Evolutionary conservation across 2,113 vertebrate species (phyloP).

Genomic region (Lathamus discolor): DNA sequence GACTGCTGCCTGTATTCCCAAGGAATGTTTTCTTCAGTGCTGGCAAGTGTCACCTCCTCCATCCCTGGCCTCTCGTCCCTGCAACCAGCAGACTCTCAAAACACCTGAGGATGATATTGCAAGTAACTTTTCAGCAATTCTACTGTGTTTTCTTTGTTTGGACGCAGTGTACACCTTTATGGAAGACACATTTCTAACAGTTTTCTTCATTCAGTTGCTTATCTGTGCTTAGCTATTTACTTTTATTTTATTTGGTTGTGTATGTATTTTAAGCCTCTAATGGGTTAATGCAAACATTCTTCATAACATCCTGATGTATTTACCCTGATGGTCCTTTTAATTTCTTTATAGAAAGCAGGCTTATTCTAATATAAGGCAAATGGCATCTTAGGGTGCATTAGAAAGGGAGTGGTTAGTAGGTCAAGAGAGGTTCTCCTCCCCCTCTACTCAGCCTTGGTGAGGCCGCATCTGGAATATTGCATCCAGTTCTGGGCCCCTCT

Average conservation of each 20-base stretch:
- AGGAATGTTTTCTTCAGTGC: background rate
- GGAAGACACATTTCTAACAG: background rate
- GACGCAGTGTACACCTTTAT: background rate
- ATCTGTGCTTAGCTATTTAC: background rate
- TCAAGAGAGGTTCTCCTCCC: no score
- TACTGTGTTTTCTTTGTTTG: background rate
- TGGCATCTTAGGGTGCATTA: no score
- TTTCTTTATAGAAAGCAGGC: background rate
- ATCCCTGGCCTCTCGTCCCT: background rate
- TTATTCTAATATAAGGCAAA: no score
- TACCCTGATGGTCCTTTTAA: background rate
- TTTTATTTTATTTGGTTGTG: background rate
- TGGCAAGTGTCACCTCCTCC: background rate
- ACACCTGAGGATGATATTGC: background rate
- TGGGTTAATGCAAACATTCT: background rate
- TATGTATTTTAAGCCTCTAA: background rate
- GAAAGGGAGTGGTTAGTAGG: no score
- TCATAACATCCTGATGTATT: background rate
- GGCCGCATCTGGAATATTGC: no score
- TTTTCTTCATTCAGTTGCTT: background rate
- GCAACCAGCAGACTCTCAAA: background rate
- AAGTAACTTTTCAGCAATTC: background rate
- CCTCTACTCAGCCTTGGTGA: no score
- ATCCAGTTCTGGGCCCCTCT: no score
- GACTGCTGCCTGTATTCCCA: background rate